Evolutionary conservation across 2,888 invertebrate genomes (phyloP).

Genomic region (Yponomeuta malinellus): DNA sequence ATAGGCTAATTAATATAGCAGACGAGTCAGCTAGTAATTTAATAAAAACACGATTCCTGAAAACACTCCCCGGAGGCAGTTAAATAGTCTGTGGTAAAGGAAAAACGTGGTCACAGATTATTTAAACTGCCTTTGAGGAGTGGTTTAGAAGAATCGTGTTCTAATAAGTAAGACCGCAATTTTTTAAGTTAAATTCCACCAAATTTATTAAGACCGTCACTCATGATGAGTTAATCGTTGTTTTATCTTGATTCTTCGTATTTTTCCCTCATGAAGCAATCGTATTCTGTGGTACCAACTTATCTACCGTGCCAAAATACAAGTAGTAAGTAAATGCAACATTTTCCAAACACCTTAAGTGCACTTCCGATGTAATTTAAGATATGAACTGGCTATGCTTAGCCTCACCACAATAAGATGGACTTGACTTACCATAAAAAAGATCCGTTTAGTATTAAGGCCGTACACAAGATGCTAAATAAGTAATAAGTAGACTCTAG

Average conservation of each 20-base stretch:
- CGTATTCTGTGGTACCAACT: slow-evolving; percentile 32
- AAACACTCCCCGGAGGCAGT: no score
- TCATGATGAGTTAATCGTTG: background rate
- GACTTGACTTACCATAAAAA: background rate
- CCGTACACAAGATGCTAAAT: slow-evolving; percentile 48
- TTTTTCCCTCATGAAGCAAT: background rate
- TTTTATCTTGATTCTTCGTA: background rate
- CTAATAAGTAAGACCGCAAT: background rate
- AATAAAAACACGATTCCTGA: no score
- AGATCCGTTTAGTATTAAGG: slow-evolving; percentile 24
- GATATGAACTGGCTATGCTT: slow-evolving; percentile 19
- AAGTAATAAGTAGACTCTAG: background rate
- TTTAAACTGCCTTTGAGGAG: no score
- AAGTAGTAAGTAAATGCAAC: slow-evolving; percentile 35
- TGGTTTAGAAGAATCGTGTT: no score
- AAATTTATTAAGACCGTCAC: background rate
- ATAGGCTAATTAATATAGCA: no score
- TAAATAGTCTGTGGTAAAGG: no score
- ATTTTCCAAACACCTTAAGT: slow-evolving; percentile 51
- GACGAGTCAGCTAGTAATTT: no score
- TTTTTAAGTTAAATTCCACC: background rate
- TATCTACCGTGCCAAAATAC: slow-evolving; percentile 25
- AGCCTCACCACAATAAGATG: background rate
- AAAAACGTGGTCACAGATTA: no score
- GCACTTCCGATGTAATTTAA: slow-evolving; percentile 48